Evolutionary conservation across 2,888 invertebrate species (phyloP), one percentile per base, ranked within the genome.

Genomic region (Hypolimnas misippus): DNA sequence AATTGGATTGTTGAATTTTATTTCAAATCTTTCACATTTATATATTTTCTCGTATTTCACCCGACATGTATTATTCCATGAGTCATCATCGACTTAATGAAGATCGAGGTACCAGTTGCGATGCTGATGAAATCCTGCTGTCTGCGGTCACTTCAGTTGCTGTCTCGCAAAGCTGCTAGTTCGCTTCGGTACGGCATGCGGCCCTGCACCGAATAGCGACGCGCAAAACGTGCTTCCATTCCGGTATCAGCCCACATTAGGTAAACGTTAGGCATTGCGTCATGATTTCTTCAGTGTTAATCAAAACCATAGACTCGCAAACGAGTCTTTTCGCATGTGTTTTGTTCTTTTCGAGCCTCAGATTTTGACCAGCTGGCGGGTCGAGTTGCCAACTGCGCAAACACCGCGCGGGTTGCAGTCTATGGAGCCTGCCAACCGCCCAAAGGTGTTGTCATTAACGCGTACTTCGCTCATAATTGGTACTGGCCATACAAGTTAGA

Each of bases 1-100:
- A 77, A 69, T 72, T 72, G 64, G 69, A 69, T 81, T 78, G 78
- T 80, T 74, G 84, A 71, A 83, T 79, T 86, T 79, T 77, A 79
- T 79, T 80, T 72, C 68, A 33, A 67, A 62, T 49, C 53, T 59
- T 25, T 66, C 77, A 71, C 69, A 76, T 76, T 78, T 76, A 57
- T 76, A 73, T 76, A 80, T 76, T 69, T 77, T 73, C 76, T 84
- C 81, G 83, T 78, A 86, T 88, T 89, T 89, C 81, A 90, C 88
- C 85, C 85, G 76, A 80, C 85, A 85, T 91, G 89, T 91, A 87
- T 88, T 89, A 89, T 92, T 91, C 89, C 92, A 92, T 92, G 91
- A 90, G 87, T 86, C 90, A 86, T 79, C 89, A 78, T 76, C 86
- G 78, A 76, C 84, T 75, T 72, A 83, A 80, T 72, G 87, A 82